Conservation (phyloP, 2,797 vertebrate genomes). For the Moxostoma hubbsi region DNA sequence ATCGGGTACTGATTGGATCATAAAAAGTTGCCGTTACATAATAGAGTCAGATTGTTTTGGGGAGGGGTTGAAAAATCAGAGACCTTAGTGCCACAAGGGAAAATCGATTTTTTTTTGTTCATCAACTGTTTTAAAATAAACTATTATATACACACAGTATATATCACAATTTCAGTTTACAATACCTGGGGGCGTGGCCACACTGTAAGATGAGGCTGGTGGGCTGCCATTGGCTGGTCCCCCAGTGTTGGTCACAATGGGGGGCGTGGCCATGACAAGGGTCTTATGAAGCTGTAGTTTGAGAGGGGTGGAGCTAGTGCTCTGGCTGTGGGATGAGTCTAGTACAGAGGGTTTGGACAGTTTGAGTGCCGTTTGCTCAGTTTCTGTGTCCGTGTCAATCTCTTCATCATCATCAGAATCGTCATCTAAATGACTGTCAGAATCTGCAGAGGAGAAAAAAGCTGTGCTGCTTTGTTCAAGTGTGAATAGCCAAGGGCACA, state of each 20-base stretch:
- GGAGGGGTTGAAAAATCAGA: too few relatives aligned
- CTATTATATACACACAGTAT: background rate
- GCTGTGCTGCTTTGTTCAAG: too few relatives aligned
- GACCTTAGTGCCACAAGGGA: too few relatives aligned
- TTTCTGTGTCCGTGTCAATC: constrained; percentile 84
- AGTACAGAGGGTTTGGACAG: constrained; percentile 75
- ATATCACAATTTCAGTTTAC: background rate
- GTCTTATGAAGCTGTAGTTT: constrained; percentile 84
- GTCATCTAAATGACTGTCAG: constrained; percentile 90
- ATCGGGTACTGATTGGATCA: too few relatives aligned
- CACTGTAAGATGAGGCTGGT: constrained; percentile 74
- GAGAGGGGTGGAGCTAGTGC: constrained; percentile 77
- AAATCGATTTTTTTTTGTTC: too few relatives aligned
- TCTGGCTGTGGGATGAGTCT: constrained; percentile 71
- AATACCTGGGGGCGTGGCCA: constrained; percentile 82
- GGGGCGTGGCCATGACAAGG: constrained; percentile 72
- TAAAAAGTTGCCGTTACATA: too few relatives aligned
- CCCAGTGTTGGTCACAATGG: constrained; percentile 74
- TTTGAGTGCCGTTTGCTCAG: constrained; percentile 80
- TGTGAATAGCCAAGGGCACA: too few relatives aligned
- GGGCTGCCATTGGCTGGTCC: constrained; percentile 76
- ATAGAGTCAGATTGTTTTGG: too few relatives aligned
- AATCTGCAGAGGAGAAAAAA: constrained; percentile 76
- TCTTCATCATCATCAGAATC: constrained; percentile 83
- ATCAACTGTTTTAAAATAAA: too few relatives aligned